A percentile compares a stretch with the other conserved stretches of the same genome.
phyloP scores from a whole-genome alignment of 2,888 invertebrate species.

The Cyclophora punctaria region DNA sequence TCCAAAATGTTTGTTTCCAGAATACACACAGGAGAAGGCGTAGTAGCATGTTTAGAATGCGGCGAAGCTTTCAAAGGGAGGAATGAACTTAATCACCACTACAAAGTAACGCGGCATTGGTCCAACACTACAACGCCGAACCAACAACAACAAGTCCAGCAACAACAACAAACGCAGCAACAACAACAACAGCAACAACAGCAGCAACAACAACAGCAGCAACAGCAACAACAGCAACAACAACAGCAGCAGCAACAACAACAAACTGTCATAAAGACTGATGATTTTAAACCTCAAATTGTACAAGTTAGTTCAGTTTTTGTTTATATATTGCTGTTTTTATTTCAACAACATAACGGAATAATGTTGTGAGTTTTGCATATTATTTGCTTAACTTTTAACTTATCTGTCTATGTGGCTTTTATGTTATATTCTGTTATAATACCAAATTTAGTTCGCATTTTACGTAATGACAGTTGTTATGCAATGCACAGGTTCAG shows the following conservation, averaged over 20 bases:
- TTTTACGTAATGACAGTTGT: constrained; percentile 9
- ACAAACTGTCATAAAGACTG: constrained; percentile 43
- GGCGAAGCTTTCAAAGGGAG: constrained; percentile 85
- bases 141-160: constrained; percentile 34
- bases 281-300: constrained; percentile 44
- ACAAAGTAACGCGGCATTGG: constrained; percentile 72
- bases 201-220: constrained; percentile 34
- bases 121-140: constrained; percentile 27
- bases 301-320: constrained; percentile 43
- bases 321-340: too few relatives aligned
- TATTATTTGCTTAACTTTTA: too few relatives aligned
- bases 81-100: constrained; percentile 80
- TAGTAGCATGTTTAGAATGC: constrained; percentile 83
- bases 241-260: constrained; percentile 37
- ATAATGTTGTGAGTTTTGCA: too few relatives aligned
- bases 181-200: constrained; percentile 32
- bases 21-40: constrained; percentile 83
- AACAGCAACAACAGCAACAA: constrained; percentile 57
- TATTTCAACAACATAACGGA: too few relatives aligned
- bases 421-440: neutral
- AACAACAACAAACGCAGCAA: constrained; percentile 46
- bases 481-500: constrained; percentile 22
- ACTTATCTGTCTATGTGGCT: neutral
- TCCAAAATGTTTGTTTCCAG: constrained; percentile 38
- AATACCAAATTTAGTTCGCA: too few relatives aligned